A percentile compares a stretch with the other conserved stretches of the same genome.
phyloP scores from a whole-genome alignment of 2,888 invertebrate genomes.

The Lordiphosa fenestrarum region DNA sequence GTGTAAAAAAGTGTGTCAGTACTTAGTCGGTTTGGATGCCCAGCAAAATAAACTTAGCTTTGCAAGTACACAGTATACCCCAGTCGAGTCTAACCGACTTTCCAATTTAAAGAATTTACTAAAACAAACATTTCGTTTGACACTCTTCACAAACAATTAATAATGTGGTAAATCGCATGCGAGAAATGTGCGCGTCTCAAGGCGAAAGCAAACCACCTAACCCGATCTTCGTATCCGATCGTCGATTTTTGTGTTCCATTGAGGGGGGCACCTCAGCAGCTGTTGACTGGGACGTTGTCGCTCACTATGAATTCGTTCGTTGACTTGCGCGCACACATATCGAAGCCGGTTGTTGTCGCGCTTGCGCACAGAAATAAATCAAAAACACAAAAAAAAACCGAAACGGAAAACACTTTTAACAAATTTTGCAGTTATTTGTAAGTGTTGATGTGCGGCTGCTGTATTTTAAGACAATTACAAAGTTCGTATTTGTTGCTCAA shows the following conservation, averaged over 20 bases:
- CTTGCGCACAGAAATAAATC: slow-evolving; percentile 50
- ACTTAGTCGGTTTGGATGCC: no score
- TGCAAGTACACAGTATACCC: no score
- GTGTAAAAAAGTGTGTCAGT: no score
- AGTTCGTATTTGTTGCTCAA: background rate
- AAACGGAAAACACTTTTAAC: background rate
- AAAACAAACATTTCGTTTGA: slow-evolving; percentile 3
- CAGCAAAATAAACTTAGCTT: no score
- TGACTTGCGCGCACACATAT: slow-evolving; percentile 58
- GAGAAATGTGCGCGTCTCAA: slow-evolving; percentile 26
- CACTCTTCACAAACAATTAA: slow-evolving; percentile 1
- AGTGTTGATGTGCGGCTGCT: background rate
- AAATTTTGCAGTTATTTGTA: background rate
- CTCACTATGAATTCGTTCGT: slow-evolving; percentile 77
- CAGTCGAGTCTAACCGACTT: no score
- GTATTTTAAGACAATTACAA: slow-evolving; percentile 3
- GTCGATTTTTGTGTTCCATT: slow-evolving; percentile 10
- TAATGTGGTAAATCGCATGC: slow-evolving; percentile 56
- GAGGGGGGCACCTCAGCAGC: background rate
- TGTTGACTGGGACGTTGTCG: slow-evolving; percentile 39
- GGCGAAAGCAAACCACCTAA: slow-evolving; percentile 9
- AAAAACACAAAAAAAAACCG: slow-evolving; percentile 11
- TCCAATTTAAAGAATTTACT: background rate
- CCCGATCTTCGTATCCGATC: slow-evolving; percentile 12
- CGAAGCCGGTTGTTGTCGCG: slow-evolving; percentile 42